Evolutionary conservation across 2,113 vertebrate genomes (phyloP).

Genomic region (Chaenogobius annularis): DNA sequence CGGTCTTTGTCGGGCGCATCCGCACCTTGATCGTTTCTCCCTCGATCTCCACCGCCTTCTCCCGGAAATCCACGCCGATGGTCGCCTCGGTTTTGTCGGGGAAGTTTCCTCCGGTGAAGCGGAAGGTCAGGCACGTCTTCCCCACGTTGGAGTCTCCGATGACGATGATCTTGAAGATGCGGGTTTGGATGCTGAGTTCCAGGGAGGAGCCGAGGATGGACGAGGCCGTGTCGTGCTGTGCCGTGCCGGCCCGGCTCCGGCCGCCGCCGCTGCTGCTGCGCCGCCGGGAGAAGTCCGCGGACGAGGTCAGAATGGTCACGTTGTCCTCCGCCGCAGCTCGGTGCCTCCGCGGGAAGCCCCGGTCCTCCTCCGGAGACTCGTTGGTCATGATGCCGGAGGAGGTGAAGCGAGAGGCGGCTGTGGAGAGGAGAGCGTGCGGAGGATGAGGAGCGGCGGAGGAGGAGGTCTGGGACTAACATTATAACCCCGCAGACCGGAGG

Average conservation of each 20-base stretch:
- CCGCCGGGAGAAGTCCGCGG: conserved; percentile 54
- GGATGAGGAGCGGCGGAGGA: conserved; percentile 52
- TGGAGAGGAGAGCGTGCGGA: conserved; percentile 29
- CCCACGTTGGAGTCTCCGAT: conserved; percentile 97
- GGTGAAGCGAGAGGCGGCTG: conserved; percentile 45
- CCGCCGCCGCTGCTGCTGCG: conserved; percentile 17
- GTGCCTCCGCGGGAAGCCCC: conserved; percentile 32
- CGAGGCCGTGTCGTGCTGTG: conserved; percentile 35
- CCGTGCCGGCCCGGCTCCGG: conserved; percentile 62
- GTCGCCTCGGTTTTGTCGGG: conserved; percentile 94
- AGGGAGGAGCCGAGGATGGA: conserved; percentile 74
- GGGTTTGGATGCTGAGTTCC: conserved; percentile 91
- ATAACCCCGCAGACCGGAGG: no score
- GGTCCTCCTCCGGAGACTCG: conserved; percentile 72
- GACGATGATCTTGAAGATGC: conserved; percentile 97
- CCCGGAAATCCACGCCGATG: conserved; percentile 96
- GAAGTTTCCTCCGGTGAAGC: conserved; percentile 94
- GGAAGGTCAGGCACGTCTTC: conserved; percentile 96
- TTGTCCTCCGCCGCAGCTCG: conserved; percentile 63
- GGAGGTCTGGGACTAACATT: background rate
- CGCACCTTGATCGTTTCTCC: conserved; percentile 94
- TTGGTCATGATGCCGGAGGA: conserved; percentile 72
- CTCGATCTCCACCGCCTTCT: conserved; percentile 95
- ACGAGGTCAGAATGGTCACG: conserved; percentile 73
- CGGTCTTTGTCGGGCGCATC: no score